phyloP scores from a whole-genome alignment of 2,113 vertebrate species.

The Lepus americanus region DNA sequence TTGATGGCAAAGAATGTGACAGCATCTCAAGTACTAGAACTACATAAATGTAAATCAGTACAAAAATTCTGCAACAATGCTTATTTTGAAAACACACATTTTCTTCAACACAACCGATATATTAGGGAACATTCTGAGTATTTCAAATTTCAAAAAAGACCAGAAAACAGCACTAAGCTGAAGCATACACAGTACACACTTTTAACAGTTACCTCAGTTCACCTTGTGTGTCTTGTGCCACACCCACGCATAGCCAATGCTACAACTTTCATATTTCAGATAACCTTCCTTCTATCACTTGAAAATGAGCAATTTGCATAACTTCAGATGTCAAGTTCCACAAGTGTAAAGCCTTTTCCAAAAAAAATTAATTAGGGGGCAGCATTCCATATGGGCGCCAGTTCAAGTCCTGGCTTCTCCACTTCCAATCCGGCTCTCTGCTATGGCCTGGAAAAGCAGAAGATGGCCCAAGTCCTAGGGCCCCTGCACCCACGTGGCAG shows the following conservation, averaged over 20 bases:
- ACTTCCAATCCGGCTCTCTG: too few relatives aligned
- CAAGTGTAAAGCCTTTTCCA: not conserved
- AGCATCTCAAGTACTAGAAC: not conserved
- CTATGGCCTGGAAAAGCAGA: too few relatives aligned
- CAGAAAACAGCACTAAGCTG: not conserved
- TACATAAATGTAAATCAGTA: not conserved
- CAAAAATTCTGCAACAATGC: not conserved
- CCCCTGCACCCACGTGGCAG: too few relatives aligned
- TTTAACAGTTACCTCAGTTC: not conserved
- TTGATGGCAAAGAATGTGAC: not conserved
- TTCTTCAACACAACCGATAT: not conserved
- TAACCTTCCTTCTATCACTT: slow-evolving; percentile 14
- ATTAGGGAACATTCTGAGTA: not conserved
- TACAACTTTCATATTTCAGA: slow-evolving; percentile 46
- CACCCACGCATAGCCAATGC: not conserved
- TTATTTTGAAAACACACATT: slow-evolving; percentile 25
- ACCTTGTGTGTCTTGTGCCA: not conserved
- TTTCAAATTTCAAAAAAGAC: slow-evolving; percentile 40
- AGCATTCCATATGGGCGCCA: too few relatives aligned
- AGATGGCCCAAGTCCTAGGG: too few relatives aligned
- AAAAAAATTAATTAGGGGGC: too few relatives aligned
- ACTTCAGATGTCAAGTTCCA: slow-evolving; percentile 1
- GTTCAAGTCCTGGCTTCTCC: too few relatives aligned
- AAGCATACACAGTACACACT: not conserved
- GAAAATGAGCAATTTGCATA: not conserved